Conservation (phyloP, 2,888 invertebrate species). For the Thumatha senex region DNA sequence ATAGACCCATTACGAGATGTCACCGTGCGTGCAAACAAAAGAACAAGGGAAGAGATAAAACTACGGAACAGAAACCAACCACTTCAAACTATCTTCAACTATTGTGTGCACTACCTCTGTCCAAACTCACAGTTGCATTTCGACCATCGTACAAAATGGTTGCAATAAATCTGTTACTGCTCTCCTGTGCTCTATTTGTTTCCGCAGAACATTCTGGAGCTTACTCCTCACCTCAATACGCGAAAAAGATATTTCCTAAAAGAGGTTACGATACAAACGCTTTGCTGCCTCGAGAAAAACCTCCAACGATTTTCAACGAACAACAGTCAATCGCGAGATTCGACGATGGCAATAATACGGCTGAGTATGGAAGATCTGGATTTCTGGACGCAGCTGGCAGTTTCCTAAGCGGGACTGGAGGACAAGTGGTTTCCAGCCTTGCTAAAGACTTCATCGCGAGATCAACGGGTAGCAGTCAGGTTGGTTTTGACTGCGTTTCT, state of each 20-base stretch:
- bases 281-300: constrained; percentile 64
- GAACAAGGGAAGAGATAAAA: constrained; percentile 76
- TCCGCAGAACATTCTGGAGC: constrained; percentile 74
- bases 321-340: constrained; percentile 54
- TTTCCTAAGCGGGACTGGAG: constrained; percentile 71
- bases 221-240: constrained; percentile 79
- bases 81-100: constrained; percentile 55
- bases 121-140: constrained; percentile 46
- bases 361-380: constrained; percentile 59
- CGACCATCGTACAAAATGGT: constrained; percentile 57
- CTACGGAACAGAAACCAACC: constrained; percentile 50
- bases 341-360: constrained; percentile 59
- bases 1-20: constrained; percentile 76
- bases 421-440: constrained; percentile 82
- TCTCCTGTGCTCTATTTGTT: constrained; percentile 36
- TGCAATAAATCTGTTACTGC: constrained; percentile 48
- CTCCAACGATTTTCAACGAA: constrained; percentile 52
- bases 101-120: constrained; percentile 65
- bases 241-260: constrained; percentile 75
- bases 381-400: constrained; percentile 69
- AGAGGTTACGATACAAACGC: constrained; percentile 60
- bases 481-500: constrained; percentile 80
- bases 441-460: constrained; percentile 88
- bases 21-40: constrained; percentile 82
- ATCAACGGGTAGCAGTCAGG: constrained; percentile 88